Evolutionary conservation across 2,888 invertebrate species (phyloP), one percentile per base, ranked within the genome.

Genomic region (Xiphydria camelus): DNA sequence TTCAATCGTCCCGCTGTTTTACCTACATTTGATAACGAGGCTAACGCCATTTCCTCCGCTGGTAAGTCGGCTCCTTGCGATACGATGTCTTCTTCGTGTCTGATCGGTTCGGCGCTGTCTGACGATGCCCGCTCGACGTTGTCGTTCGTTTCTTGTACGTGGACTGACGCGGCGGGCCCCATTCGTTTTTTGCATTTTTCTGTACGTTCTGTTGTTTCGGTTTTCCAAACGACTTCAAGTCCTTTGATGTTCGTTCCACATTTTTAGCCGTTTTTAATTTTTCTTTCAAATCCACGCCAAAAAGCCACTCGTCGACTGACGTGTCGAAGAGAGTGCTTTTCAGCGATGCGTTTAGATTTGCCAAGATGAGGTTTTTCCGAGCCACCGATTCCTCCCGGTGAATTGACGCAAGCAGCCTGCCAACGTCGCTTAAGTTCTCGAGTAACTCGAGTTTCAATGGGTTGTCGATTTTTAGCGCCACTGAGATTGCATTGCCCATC

Each of bases 271-370:
- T 12, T 9, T 39, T 39, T 39, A 39, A 26, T 10, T 26, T 45
- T 4, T 45, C 42, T 2, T 47, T 14, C 2, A 53, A 26, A 1
- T 50, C 17, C n/a, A 44, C 48, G 5, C 48, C 48, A 12, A 43
- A 51, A 14, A 51, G 34, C 33, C 17, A 37, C 40, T 21, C 29
- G 41, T 35, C 35, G 9, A 45, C 42, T 2, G 29, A 36, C n/a
- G 19, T 15, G 2, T 45, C 43, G 18, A 32, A 45, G 18, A 48
- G 7, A 2, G 47, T n/a, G 2, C 17, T 15, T 22, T 35, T 48
- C 1, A 41, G 36, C 20, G 10, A 7, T 25, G 45, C 46, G 17
- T 40, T 36, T 6, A 38, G 10, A 25, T 25, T 25, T 15, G 38
- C 15, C 2, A 15, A 15, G 14, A 38, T 38, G n/a, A 22, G 25